phyloP scores from a whole-genome alignment of 1,140 invertebrate species.

The Polypedilum pembai region DNA sequence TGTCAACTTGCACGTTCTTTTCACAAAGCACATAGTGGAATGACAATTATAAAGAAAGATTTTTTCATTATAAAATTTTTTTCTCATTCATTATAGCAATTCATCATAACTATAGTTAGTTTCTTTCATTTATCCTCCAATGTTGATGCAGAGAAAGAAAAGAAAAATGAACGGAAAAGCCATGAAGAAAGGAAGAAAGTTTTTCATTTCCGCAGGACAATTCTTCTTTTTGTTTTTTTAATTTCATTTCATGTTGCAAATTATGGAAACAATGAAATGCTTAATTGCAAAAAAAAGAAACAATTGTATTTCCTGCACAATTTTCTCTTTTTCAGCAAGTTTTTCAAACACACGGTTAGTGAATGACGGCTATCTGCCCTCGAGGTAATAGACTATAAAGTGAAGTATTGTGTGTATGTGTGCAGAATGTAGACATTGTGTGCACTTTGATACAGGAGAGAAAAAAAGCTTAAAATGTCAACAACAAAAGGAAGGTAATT shows the following conservation, averaged over 20 bases:
- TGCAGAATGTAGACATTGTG: too few species aligned
- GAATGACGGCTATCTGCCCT: too few species aligned
- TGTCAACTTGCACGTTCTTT: too few species aligned
- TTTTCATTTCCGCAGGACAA: constrained; percentile 21
- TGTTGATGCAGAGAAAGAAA: neutral
- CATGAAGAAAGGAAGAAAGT: constrained; percentile 1
- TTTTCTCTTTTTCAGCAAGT: too few species aligned
- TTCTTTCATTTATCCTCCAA: neutral
- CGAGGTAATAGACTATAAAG: too few species aligned
- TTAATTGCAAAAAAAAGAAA: neutral
- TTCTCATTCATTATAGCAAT: neutral
- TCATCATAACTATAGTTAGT: neutral
- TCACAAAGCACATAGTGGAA: too few species aligned
- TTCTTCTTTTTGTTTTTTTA: neutral
- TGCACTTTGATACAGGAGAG: neutral
- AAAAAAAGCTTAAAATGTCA: constrained; percentile 25
- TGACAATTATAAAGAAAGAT: neutral
- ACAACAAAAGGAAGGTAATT: constrained; percentile 23
- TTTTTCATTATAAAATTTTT: neutral
- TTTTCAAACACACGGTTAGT: too few species aligned
- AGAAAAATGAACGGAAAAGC: neutral
- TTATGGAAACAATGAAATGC: neutral
- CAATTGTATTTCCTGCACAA: neutral
- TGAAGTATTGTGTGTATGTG: too few species aligned
- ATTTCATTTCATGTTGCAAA: neutral